phyloP scores from a whole-genome alignment of 1,140 invertebrate species.

The Drosophila nannoptera region DNA sequence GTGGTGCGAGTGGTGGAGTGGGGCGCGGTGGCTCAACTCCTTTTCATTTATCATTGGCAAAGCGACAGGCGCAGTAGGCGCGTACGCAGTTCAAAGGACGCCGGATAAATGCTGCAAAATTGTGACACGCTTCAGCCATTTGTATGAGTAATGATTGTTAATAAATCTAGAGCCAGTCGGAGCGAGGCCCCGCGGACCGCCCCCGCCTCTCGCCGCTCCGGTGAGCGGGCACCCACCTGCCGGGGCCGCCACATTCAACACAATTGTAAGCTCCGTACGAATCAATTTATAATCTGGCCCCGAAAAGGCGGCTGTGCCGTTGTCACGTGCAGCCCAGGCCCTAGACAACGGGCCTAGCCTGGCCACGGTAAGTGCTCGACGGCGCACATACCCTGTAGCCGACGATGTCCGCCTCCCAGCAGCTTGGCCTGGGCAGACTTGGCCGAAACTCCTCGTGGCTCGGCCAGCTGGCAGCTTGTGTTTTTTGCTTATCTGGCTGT shows the following conservation, averaged over 20 bases:
- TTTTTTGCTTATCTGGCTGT: background rate
- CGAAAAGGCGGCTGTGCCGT: slow-evolving; percentile 55
- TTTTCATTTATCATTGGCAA: slow-evolving; percentile 69
- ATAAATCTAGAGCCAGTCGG: slow-evolving; percentile 60
- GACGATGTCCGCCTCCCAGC: no score
- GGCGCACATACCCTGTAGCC: background rate
- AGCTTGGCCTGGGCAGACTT: no score
- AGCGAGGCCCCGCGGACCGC: background rate
- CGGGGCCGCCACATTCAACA: slow-evolving; percentile 63
- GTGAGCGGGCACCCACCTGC: background rate
- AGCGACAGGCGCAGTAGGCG: slow-evolving; percentile 42
- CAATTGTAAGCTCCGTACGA: slow-evolving; percentile 74
- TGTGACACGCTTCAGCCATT: slow-evolving; percentile 77
- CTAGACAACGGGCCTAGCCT: slow-evolving; percentile 41
- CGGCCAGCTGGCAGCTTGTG: background rate
- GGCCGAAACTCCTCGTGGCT: no score
- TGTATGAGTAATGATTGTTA: slow-evolving; percentile 78
- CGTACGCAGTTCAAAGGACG: slow-evolving; percentile 68
- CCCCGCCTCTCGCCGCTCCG: background rate
- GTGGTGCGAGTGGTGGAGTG: slow-evolving; percentile 8
- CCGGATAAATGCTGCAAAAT: slow-evolving; percentile 75
- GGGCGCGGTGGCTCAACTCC: slow-evolving; percentile 49
- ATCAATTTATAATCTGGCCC: slow-evolving; percentile 73
- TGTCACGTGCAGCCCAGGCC: slow-evolving; percentile 59
- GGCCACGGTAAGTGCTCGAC: background rate